Evolutionary conservation across 2,113 vertebrate species (phyloP).

Genomic region (Trogon surrucura): DNA sequence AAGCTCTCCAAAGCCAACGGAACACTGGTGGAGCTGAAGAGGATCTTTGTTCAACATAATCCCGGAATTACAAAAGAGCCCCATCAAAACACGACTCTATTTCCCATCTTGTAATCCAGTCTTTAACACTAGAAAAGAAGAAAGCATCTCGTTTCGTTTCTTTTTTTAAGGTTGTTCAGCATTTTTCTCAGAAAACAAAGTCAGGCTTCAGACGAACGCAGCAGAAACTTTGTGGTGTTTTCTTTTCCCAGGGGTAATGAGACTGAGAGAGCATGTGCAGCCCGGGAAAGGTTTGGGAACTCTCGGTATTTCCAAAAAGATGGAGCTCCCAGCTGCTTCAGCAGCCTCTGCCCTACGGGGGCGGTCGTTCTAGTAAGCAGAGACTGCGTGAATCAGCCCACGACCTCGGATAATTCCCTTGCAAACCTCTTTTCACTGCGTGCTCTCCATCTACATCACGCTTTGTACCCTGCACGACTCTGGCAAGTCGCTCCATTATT

Average conservation of each 20-base stretch:
- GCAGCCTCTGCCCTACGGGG: not conserved
- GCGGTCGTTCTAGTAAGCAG: not conserved
- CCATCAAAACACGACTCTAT: not conserved
- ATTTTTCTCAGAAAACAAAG: not conserved
- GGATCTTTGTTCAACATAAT: constrained; percentile 23
- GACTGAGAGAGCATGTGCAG: not conserved
- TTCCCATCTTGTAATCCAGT: constrained; percentile 14
- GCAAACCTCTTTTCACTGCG: accelerated
- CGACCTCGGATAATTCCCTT: not conserved
- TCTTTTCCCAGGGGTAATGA: not conserved
- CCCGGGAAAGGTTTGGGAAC: not conserved
- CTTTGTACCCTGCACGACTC: not conserved
- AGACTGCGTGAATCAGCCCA: not conserved
- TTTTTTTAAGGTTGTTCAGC: not conserved
- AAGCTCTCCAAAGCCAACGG: not conserved
- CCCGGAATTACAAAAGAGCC: not conserved
- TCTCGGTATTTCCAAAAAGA: not conserved
- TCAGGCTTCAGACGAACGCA: not conserved
- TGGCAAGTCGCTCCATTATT: not conserved
- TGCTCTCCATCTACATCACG: not conserved
- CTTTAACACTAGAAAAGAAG: not conserved
- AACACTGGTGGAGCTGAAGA: not conserved
- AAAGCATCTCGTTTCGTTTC: not conserved
- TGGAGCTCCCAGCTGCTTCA: not conserved
- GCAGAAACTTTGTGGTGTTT: not conserved